Evolutionary conservation across 2,888 invertebrate species (phyloP), one percentile per base, ranked within the genome.

Genomic region (Orthosia incerta): DNA sequence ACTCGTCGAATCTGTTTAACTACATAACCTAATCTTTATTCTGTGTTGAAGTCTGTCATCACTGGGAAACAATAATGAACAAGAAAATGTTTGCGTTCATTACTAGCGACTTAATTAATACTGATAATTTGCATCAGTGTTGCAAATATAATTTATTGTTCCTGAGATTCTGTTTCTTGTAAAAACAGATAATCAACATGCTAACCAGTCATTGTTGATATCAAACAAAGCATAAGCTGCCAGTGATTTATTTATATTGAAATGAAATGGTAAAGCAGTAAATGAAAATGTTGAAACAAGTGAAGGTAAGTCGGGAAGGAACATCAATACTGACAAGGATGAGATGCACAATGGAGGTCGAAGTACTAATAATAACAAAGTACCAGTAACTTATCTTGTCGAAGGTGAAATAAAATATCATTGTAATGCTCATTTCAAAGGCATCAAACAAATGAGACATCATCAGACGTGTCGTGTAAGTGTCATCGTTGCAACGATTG

Each of bases 381-480:
- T 68, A 74, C 55, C 13, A 53, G 12, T 64, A 70, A 82, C 70
- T 71, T 65, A 71, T 68, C 67, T 51, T 68, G 50, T 68, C 53
- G 48, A 71, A 71, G 70, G 68, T 68, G 50, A 79, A 75, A 79
- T 79, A 79, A 82, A 79, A 74, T 55, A 62, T 63, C 9, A 79
- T 79, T 67, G 67, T 75, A 60, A 72, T 64, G 59, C 60, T 65
- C 73, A 73, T 74, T 53, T 76, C 60, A 56, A 65, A 80, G 66
- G 60, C 60, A 75, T 76, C 82, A 86, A 85, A 82, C 77, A 74
- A 85, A 85, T 84, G 77, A 86, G 86, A 82, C 76, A 84, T 84
- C 80, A 80, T 74, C 75, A 73, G 67, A 76, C 63, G 66, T 84
- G 86, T 84, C 86, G 76, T 84, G 85, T 86, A 78, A 84, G 84